These are phyloP conservation scores for Ptychodera flava DNA, from an alignment of 35 echinoderm and acorn worm species.

Conservation along the genomic window DNA sequence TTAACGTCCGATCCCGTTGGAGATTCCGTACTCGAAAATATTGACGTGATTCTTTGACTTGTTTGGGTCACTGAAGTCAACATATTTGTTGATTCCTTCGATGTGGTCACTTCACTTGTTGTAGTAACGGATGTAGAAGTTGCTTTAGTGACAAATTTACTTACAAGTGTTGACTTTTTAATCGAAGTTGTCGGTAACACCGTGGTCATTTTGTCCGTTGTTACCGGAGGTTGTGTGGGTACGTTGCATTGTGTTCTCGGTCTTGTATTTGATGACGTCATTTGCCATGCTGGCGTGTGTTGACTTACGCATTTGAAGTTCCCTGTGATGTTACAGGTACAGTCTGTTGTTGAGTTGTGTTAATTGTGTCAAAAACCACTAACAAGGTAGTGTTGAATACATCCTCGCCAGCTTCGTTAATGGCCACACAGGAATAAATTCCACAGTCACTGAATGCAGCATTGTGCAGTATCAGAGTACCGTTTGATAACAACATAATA, in stretches of 20 bases:
- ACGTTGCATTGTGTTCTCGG: background rate
- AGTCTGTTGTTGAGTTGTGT: background rate
- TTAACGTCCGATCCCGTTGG: background rate
- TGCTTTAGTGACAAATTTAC: no score
- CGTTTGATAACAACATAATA: background rate
- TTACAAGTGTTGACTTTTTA: no score
- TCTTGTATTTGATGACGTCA: background rate
- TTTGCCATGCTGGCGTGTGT: background rate
- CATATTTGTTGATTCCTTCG: background rate
- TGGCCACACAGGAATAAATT: background rate
- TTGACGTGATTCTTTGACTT: background rate
- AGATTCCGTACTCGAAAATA: background rate
- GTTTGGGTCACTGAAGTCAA: background rate
- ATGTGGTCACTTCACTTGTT: background rate
- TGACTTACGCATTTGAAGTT: no score
- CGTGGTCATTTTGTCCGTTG: no score
- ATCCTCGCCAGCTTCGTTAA: background rate
- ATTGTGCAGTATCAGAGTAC: background rate
- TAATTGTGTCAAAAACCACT: background rate
- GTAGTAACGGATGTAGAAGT: background rate
- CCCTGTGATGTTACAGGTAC: no score
- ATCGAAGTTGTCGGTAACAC: no score
- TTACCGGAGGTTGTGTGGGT: background rate
- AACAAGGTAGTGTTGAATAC: background rate
- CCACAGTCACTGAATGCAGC: background rate